phyloP scores from a whole-genome alignment of 2,113 vertebrate species.

The Pelvicachromis taeniatus region DNA sequence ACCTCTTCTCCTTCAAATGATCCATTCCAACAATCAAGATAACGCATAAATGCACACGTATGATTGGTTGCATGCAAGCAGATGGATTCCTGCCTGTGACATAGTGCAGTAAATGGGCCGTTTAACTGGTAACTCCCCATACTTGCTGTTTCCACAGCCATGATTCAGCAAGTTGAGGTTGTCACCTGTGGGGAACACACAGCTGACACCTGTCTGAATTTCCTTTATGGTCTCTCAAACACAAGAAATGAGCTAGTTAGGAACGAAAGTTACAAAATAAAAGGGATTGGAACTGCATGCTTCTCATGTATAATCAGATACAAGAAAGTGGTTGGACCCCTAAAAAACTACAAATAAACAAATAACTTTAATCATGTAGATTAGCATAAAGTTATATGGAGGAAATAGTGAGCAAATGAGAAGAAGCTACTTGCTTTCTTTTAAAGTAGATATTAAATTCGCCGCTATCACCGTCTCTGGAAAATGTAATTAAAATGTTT shows the following conservation, averaged over 20 bases:
- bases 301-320: neutral
- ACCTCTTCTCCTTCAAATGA: neutral
- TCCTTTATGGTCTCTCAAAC: conserved; percentile 18
- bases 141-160: conserved; percentile 23
- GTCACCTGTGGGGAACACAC: conserved; percentile 51
- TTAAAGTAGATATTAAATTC: neutral
- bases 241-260: conserved; percentile 4
- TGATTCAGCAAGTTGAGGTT: conserved; percentile 24
- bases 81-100: conserved; percentile 8
- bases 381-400: neutral
- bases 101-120: conserved; percentile 9
- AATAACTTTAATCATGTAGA: neutral
- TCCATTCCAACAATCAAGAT: conserved; percentile 16
- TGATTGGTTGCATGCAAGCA: neutral
- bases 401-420: neutral
- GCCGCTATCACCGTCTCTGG: neutral
- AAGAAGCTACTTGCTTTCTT: neutral
- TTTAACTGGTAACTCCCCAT: conserved; percentile 17
- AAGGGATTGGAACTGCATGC: neutral
- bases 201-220: conserved; percentile 40
- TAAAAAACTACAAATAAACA: neutral
- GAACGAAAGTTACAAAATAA: neutral
- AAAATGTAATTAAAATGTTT: neutral
- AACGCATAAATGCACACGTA: neutral
- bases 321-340: accelerated